Evolutionary conservation across 2,113 vertebrate genomes (phyloP), one percentile per base, ranked within the genome.

Genomic region (Suncus etruscus): DNA sequence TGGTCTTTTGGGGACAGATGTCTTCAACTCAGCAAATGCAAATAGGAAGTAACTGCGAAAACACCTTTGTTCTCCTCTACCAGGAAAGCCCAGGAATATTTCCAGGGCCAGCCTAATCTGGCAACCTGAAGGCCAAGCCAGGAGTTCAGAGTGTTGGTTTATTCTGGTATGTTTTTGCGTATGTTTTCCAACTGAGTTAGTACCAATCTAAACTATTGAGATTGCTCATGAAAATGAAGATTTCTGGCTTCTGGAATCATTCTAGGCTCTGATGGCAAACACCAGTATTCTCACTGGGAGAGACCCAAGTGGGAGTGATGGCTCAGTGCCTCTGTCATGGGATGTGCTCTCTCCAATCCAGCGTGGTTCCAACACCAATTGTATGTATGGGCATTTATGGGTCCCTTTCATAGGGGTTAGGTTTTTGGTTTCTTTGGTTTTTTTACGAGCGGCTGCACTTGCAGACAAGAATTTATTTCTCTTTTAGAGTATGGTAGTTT

Each of bases 151-250:
- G 32, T 12, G 31, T 58, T 58, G 14, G 79, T 45, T 91, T 66
- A 22, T 27, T 8, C 24, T 51, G 32, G 0, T 51, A 22, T 47
- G 9, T 54, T 66, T 95, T 65, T n/a, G 61, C 74, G 66, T 50
- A 18, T 75, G 25, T 85, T 93, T 93, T 77, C 73, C 65, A 69
- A 50, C 10, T 31, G 18, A 92, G 72, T 75, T 72, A 54, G 39
- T 73, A 70, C n/a, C 22, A 69, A 61, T n/a, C 50, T 86, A 66
- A 39, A 39, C 39, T 39, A 39, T 11, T 65, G 45, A 51, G 48
- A 68, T 61, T 93, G 84, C 6, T 11, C n/a, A 45, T 31, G n/a
- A 89, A 84, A 58, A 72, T 61, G 29, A 50, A 11, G 25, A 58
- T 90, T 61, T 82, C 66, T 83, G 12, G 6, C 81, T 77, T 84